Conservation (phyloP, 2,113 vertebrate species). For the Procavia capensis region DNA sequence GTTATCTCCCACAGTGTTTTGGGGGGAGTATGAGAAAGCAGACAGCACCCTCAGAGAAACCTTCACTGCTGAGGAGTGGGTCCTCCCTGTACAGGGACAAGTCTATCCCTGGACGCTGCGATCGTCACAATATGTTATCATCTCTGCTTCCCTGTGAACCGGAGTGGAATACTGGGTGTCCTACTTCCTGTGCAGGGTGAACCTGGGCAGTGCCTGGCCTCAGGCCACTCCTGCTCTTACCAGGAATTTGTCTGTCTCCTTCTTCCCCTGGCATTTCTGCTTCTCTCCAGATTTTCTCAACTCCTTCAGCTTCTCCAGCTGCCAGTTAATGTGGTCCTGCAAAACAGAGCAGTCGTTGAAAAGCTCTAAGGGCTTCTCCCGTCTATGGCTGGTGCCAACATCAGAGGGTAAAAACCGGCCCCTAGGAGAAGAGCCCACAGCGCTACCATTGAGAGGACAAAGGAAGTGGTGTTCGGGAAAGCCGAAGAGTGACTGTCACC, state of each 20-base stretch:
- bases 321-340: conserved; percentile 74
- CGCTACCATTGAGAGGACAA: neutral
- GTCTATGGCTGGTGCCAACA: neutral
- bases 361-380: neutral
- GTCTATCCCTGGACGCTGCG: neutral
- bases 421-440: neutral
- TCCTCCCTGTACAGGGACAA: neutral
- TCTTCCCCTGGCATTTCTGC: conserved; percentile 34
- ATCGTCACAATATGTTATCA: neutral
- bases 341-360: neutral
- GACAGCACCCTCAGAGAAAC: neutral
- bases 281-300: conserved; percentile 62
- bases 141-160: neutral
- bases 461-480: neutral
- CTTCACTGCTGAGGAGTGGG: neutral
- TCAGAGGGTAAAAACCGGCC: neutral
- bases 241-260: conserved; percentile 39
- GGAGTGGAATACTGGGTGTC: neutral
- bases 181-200: neutral
- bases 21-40: neutral
- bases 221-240: conserved; percentile 21
- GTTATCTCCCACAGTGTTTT: neutral
- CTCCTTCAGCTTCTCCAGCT: conserved; percentile 67
- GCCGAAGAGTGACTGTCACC: neutral
- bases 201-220: neutral